Base-by-base conservation (phyloP, 1,140 invertebrate species). In the Drosophila malerkotliana region DNA sequence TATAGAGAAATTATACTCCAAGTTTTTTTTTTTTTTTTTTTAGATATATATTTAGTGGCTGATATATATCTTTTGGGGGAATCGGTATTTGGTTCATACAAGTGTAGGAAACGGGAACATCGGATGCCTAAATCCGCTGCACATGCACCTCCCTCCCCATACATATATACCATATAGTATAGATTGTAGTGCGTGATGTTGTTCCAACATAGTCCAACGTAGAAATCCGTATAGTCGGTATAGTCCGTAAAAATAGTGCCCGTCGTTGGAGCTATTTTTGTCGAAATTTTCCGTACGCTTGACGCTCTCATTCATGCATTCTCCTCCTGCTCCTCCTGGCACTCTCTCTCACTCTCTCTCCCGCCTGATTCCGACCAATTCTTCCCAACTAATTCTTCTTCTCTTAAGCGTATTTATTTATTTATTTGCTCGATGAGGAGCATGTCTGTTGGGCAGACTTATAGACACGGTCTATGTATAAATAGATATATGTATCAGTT, bases 201-300 rank as follows among this genome's bases (percentile, higher is more conserved):
- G 18, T 18, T 85, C 77, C 81, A 85, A 79, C 72, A 76, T 63
- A 61, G 67, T 56, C 78, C 41, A 44, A 44, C 67, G 64, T 84
- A 84, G 55, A 56, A 12, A 37, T 37, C 78, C 73, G 64, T 84
- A 85, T 61, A 61, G 72, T 37, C 78, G 68, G 64, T 84, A 85
- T 61, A 61, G 72, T 58, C 39, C 78, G 66, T 85, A 85, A 87
- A 85, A 87, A 87, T 85, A 85, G 82, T 85, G 82, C 79, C 77
- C 75, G 78, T 66, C 78, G 78, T 76, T 73, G 73, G 78, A 44
- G 82, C 82, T 85, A 85, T 85, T 85, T 85, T 85, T 49, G 82
- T 85, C 69, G 74, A 81, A 82, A 85, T 78, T 87, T 85, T 81
- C 83, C 79, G 82, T 87, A 85, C 57, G 71, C 75, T 84, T 87